phyloP scores from a whole-genome alignment of 2,888 invertebrate genomes.

The Drosophila leonis region DNA sequence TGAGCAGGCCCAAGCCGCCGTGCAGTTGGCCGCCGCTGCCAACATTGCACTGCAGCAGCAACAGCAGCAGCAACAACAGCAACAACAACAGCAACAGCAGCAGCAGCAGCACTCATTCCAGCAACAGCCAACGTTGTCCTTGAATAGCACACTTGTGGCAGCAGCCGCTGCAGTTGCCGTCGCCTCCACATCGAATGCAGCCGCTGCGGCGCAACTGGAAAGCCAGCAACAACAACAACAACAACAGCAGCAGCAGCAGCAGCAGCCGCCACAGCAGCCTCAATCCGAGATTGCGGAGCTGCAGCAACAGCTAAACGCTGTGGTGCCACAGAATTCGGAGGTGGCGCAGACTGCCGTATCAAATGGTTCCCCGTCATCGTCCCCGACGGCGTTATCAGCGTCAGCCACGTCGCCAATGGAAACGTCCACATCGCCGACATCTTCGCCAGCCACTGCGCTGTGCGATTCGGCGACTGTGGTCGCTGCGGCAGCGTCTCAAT shows the following conservation, averaged over 20 bases:
- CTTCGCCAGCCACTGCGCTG: slow-evolving; percentile 48
- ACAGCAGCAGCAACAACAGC: slow-evolving; percentile 81
- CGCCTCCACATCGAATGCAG: slow-evolving; percentile 77
- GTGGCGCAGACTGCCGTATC: slow-evolving; percentile 80
- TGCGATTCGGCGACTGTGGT: slow-evolving; percentile 79
- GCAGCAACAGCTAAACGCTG: slow-evolving; percentile 77
- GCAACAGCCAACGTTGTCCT: slow-evolving; percentile 83
- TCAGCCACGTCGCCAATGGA: slow-evolving; percentile 66
- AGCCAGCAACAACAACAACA: slow-evolving; percentile 61
- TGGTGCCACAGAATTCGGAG: slow-evolving; percentile 77
- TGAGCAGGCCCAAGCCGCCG: slow-evolving; percentile 79
- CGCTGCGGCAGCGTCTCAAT: slow-evolving; percentile 83
- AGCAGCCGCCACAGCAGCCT: slow-evolving; percentile 28
- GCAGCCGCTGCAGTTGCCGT: slow-evolving; percentile 77
- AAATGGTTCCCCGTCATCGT: slow-evolving; percentile 60
- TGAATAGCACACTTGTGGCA: slow-evolving; percentile 78
- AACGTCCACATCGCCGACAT: slow-evolving; percentile 61
- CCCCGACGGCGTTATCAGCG: slow-evolving; percentile 62
- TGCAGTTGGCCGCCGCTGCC: slow-evolving; percentile 80
- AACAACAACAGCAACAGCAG: slow-evolving; percentile 81
- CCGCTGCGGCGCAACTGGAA: slow-evolving; percentile 68
- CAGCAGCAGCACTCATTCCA: slow-evolving; percentile 84
- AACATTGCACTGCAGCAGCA: slow-evolving; percentile 84
- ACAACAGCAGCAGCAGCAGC: slow-evolving; percentile 72
- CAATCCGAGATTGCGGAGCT: slow-evolving; percentile 76